These are phyloP conservation scores for Morus bassanus DNA, from an alignment of 2,797 vertebrate genomes.

Conservation along the genomic window DNA sequence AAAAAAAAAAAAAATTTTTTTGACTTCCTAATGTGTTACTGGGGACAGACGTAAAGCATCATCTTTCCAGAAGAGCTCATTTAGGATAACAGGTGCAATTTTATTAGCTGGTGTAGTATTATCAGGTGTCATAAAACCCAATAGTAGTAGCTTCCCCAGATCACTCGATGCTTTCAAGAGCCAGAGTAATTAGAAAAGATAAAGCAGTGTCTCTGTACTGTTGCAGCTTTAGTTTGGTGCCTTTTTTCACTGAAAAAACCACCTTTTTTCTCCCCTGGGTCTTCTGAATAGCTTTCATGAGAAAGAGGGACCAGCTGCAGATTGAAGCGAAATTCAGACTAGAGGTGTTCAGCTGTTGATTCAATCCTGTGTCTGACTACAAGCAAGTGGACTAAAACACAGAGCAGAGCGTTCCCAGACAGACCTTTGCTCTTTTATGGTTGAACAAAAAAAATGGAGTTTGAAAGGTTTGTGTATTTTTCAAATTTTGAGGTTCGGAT, in stretches of 20 bases:
- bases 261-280: not conserved
- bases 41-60: not conserved
- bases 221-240: not conserved
- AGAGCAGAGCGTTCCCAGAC: not conserved
- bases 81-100: not conserved
- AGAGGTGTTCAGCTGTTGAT: not conserved
- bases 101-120: not conserved
- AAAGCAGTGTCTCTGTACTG: not conserved
- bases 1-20: not conserved
- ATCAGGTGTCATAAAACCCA: not conserved
- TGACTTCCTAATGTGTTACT: not conserved
- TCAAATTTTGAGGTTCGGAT: not conserved
- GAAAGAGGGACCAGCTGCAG: constrained; percentile 17
- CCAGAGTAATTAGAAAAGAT: not conserved
- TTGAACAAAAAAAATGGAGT: accelerated
- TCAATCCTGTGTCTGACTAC: not conserved
- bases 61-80: not conserved
- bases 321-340: not conserved
- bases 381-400: not conserved
- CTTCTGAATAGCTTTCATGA: not conserved
- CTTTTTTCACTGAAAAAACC: not conserved
- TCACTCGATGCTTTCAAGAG: not conserved
- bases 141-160: not conserved
- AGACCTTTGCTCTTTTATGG: not conserved
- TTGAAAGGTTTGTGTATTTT: not conserved